Evolutionary conservation across 2,797 vertebrate species (phyloP).

Genomic region (Sebastes variabilis): DNA sequence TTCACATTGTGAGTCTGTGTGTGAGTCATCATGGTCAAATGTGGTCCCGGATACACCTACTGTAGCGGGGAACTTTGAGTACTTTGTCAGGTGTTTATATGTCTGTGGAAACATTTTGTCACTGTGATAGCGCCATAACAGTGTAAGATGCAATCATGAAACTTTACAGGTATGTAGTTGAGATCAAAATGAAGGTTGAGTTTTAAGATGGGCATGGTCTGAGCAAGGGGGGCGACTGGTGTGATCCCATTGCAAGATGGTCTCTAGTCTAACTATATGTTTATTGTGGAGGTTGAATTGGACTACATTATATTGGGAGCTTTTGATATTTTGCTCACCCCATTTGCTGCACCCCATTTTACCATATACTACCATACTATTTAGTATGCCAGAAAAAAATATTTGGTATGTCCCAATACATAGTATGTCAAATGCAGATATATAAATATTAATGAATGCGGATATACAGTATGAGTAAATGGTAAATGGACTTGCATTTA

Average conservation of each 20-base stretch:
- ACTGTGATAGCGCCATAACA: background rate
- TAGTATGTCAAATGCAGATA: no score
- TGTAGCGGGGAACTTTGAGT: background rate
- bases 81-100: background rate
- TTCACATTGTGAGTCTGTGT: background rate
- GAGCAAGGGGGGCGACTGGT: background rate
- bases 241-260: background rate
- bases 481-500: no score
- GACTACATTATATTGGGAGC: background rate
- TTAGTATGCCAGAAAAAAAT: no score
- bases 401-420: no score
- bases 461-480: no score
- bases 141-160: background rate
- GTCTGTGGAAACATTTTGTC: background rate
- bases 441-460: no score
- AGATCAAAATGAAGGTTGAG: background rate
- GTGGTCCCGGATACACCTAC: background rate
- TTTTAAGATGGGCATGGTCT: no score
- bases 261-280: background rate
- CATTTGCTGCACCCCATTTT: background rate
- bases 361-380: no score
- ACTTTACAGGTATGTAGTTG: background rate
- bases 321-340: background rate
- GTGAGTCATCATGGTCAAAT: background rate
- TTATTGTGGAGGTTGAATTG: background rate